A percentile compares a stretch with the other conserved stretches of the same genome.
Evolutionary conservation across 2,888 invertebrate species (phyloP).

Genomic region (Pseudolycoriella hygida): DNA sequence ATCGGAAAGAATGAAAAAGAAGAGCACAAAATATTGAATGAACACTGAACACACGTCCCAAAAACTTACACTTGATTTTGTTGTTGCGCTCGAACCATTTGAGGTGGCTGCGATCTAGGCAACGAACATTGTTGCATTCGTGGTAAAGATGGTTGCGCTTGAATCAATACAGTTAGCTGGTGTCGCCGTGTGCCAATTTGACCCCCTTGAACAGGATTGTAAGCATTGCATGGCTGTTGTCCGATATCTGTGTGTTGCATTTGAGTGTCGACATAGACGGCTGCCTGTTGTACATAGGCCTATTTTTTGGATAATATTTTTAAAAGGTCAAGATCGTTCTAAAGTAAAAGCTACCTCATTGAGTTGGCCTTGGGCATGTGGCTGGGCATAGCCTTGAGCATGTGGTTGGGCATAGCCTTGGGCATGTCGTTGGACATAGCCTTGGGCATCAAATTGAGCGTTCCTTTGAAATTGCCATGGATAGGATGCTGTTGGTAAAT

Average conservation of each 20-base stretch:
- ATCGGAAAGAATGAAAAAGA: no score
- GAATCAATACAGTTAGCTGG: constrained; percentile 5
- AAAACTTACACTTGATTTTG: no score
- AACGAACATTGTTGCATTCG: no score
- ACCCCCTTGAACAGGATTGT: constrained; percentile 1
- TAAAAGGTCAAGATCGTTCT: background rate
- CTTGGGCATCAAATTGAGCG: no score
- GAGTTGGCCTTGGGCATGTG: no score
- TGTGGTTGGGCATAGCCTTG: no score
- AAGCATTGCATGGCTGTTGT: constrained; percentile 4
- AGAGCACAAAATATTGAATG: no score
- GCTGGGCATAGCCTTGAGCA: no score
- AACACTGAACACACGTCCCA: no score
- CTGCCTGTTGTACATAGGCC: constrained; percentile 6
- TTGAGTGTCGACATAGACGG: constrained; percentile 7
- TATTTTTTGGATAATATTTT: background rate
- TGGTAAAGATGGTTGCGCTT: background rate
- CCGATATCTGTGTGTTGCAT: constrained; percentile 10
- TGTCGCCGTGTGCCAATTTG: constrained; percentile 6
- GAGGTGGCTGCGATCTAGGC: no score
- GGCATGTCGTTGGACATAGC: constrained; percentile 5
- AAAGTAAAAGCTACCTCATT: background rate
- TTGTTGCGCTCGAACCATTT: no score
- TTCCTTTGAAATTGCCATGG: constrained; percentile 34
- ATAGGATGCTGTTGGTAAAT: constrained; percentile 29